Evolutionary conservation across 2,888 invertebrate species (phyloP), one percentile per base, ranked within the genome.

Genomic region (Helobdella robusta): DNA sequence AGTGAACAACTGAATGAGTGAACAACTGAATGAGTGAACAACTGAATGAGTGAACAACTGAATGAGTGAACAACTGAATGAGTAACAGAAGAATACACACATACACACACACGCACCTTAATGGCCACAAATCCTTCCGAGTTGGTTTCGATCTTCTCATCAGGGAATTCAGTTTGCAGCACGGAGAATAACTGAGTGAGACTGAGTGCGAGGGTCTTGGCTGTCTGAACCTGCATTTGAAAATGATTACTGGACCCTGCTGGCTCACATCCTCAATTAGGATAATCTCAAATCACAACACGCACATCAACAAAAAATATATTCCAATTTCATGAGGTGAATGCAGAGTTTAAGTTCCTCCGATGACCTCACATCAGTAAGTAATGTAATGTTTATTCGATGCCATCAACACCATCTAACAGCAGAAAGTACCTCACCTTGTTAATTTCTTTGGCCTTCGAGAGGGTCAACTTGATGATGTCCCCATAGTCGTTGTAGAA

Each of bases 401-500:
- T n/a, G n/a, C n/a, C n/a, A n/a, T n/a, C n/a, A n/a, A n/a, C n/a
- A n/a, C n/a, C n/a, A n/a, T n/a, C n/a, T n/a, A n/a, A n/a, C n/a
- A n/a, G n/a, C n/a, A n/a, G n/a, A n/a, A n/a, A n/a, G n/a, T n/a
- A n/a, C n/a, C n/a, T n/a, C n/a, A n/a, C n/a, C 82, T 94, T 95
- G 82, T 94, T 94, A 73, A 95, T 92, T 82, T 99, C 98, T 72
- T 97, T 85, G 15, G 94, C 91, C 82, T 97, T 97, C 73, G 90
- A 89, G 73, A 99, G 82, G 11, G 97, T 94, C 40, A 91, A 89
- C 82, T 99, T 99, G 72, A 98, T 82, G 88, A 97, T 95, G 81
- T 97, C 97, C 60, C 97, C 95, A 81, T 94, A 97, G 81, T 97
- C 94, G 78, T 93, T 92, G 81, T 94, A 94, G 79, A 91, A 94